Base-by-base conservation (phyloP, 2,888 invertebrate species). In the Neelides folsomi region DNA sequence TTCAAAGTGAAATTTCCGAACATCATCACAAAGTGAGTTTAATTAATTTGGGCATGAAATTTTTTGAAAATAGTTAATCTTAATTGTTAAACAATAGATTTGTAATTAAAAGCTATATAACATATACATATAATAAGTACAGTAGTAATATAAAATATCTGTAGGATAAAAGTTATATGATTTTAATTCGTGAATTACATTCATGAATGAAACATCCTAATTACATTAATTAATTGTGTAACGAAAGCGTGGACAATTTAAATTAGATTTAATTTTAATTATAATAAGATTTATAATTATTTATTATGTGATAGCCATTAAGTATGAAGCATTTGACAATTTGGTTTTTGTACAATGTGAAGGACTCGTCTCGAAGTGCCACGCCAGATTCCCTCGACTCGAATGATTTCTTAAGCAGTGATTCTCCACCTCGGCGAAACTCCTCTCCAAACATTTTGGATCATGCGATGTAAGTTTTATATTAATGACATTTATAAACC, bases 371-470 rank as follows among this genome's bases (percentile, higher is more conserved):
- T 59, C 80, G 88, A 59, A 87, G 86, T 70, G 88, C 86, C 60
- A 88, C 88, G 51, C 88, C 88, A 27, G 88, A 88, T 74, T 88
- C 87, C 35, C 72, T 88, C 68, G 87, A 87, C 72, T 86, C 86
- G 15, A 60, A 59, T 50, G 64, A 64, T 37, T 64, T 59, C 52
- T 53, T 62, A 19, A 55, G 53, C 37, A 57, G 57, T 43, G 64
- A 62, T 44, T 60, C 60, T 36, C 62, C 64, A 15, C 64, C 64
- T 42, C 57, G 62, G 47, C 53, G 62, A 48, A 58, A 56, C 19
- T 62, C 62, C 12, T 61, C 61, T 36, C 62, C 62, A 42, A 57
- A 60, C 40, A 55, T 57, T 48, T 50, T 56, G 36, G 56, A 62
- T 48, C 54, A 56, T 54, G 45, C 56, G 12, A 56, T 55, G 55